These are phyloP conservation scores for Achlya flavicornis DNA, from an alignment of 2,888 invertebrate species.

Conservation along the genomic window DNA sequence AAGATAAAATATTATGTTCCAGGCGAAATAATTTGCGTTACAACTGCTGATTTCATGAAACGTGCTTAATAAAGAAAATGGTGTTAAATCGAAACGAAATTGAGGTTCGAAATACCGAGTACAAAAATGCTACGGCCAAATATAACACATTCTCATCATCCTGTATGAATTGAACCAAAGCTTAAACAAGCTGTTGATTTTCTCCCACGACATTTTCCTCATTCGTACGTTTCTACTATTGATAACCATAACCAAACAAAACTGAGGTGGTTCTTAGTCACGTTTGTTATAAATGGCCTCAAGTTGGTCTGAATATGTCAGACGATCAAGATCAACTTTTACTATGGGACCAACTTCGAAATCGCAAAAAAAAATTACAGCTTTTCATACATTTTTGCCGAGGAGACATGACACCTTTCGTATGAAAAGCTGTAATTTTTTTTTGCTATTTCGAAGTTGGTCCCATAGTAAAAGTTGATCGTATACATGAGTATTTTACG, in stretches of 20 bases:
- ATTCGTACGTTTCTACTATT: not conserved
- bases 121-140: not conserved
- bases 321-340: no score
- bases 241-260: not conserved
- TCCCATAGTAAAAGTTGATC: no score
- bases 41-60: not conserved
- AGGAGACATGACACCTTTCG: no score
- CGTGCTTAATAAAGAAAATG: not conserved
- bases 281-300: not conserved
- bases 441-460: no score
- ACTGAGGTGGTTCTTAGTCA: not conserved
- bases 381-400: no score
- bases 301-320: not conserved
- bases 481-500: no score
- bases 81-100: not conserved
- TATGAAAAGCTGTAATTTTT: no score
- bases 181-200: not conserved
- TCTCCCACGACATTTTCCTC: not conserved
- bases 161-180: not conserved
- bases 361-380: no score
- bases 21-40: not conserved
- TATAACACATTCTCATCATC: not conserved
- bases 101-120: not conserved
- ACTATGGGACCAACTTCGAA: no score
- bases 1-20: no score